Percentiles rank a stretch among this genome's conserved stretches.
Evolutionary conservation across 2,797 vertebrate genomes (phyloP).

Genomic region (Phoeniculus purpureus): DNA sequence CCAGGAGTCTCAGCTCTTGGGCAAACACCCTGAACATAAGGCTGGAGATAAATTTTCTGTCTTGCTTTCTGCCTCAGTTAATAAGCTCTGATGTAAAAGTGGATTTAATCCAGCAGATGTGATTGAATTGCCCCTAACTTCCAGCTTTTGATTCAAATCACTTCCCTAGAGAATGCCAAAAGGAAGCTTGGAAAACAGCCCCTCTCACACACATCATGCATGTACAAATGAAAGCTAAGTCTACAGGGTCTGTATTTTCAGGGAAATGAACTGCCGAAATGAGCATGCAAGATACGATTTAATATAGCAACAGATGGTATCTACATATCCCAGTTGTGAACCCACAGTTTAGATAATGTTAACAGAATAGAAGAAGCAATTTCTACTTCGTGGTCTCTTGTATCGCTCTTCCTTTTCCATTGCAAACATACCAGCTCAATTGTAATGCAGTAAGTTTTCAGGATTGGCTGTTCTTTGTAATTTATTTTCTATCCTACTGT

Average conservation of each 20-base stretch:
- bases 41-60: constrained; percentile 19
- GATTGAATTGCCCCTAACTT: not conserved
- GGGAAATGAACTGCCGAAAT: not conserved
- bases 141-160: not conserved
- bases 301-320: not conserved
- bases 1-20: not conserved
- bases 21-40: constrained; percentile 8
- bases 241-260: not conserved
- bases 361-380: not conserved
- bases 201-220: not conserved
- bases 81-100: not conserved
- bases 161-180: not conserved
- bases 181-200: not conserved
- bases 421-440: not conserved
- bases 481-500: not conserved
- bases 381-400: constrained; percentile 12
- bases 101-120: not conserved
- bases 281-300: not conserved
- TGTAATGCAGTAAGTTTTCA: constrained; percentile 10
- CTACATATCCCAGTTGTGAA: not conserved
- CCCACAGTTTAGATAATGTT: not conserved
- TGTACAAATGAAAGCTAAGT: not conserved
- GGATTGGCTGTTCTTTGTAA: rapidly evolving
- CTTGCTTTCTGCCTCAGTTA: constrained; percentile 1
- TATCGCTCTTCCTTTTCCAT: not conserved